Evolutionary conservation across 2,113 vertebrate species (phyloP), one percentile per base, ranked within the genome.

Genomic region (Aldabrachelys gigantea): DNA sequence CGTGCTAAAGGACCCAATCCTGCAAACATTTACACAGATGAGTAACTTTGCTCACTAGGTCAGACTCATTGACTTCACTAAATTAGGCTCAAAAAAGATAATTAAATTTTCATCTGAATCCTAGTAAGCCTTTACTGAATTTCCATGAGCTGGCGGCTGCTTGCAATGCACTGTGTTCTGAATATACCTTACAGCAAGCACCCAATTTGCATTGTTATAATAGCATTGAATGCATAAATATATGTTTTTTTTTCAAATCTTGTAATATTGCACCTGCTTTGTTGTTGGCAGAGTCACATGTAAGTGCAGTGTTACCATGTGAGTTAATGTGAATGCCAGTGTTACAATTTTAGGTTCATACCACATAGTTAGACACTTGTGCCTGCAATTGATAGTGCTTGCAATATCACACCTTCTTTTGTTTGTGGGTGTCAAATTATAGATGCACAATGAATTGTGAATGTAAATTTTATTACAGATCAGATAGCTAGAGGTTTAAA

Each of bases 151-250:
- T 56, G 52, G 9, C 53, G 52, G 9, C 53, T 83, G 38, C 82
- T 76, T 1, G 1, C 59, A 82, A 50, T 4, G 3, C 27, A 14
- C 50, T 82, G 25, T 1, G 0, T 17, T 75, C 19, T 22, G 44
- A 83, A 75, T 80, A 35, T 90, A 2, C 72, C 56, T 14, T 57
- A 41, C 6, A 31, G 6, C 59, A 82, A 82, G 59, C n/a, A 79
- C 49, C 54, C 38, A 38, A 16, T 86, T 76, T 84, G 27, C 1
- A 0, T 16, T 81, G 38, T 41, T 54, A 5, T 25, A 41, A n/a
- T n/a, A 62, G 56, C 50, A 56, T 49, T 38, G 75, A 29, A 44
- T 44, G 11, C 75, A 78, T 78, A 78, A 78, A 78, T 78, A 44
- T 76, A 47, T 47, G 38, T 11, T 78, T 29, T 27, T n/a, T 78